Base-by-base conservation (phyloP, 2,888 invertebrate species). In the Polyommatus icarus region DNA sequence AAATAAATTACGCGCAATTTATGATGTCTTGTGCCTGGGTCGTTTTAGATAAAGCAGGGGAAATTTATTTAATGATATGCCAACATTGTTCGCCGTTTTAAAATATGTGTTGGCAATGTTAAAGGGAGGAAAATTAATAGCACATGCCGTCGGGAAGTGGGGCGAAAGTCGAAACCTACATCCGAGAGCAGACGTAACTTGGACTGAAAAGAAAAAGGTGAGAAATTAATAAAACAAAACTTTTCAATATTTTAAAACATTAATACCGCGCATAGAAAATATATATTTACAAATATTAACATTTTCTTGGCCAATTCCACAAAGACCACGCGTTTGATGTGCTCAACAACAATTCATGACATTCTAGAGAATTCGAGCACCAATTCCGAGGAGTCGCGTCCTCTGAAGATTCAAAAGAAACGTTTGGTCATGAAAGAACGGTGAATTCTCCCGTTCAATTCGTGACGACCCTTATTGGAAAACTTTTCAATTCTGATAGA, bases 391-490 rank as follows among this genome's bases (percentile, higher is more conserved):
- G 73, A 76, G 73, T 75, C 75, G 78, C 59, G 78, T 78, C 78
- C 78, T 80, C 79, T 79, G 79, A 79, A 80, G 79, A 77, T 73
- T 80, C 78, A 80, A 80, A 80, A 80, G 78, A 78, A 80, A 80
- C 76, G 71, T 71, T 79, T 78, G 78, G 76, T 54, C 76, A 76
- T 72, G 77, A 77, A 71, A 78, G 78, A 78, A 79, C 76, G 76
- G 59, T 77, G 80, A 80, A 80, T 79, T 80, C 78, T 77, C 79
- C 76, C 77, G 76, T 78, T 78, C 80, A 77, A 78, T 79, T 77
- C 79, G 79, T 80, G 80, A 80, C 81, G 79, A 81, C 78, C 80
- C 81, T 82, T 83, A 83, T 83, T 83, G 81, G 81, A 83, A 83
- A 83, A 83, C 80, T 83, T 83, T 82, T 81, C 79, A 81, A 80